Conservation (phyloP, 2,113 vertebrate species). For the Scopus umbretta region DNA sequence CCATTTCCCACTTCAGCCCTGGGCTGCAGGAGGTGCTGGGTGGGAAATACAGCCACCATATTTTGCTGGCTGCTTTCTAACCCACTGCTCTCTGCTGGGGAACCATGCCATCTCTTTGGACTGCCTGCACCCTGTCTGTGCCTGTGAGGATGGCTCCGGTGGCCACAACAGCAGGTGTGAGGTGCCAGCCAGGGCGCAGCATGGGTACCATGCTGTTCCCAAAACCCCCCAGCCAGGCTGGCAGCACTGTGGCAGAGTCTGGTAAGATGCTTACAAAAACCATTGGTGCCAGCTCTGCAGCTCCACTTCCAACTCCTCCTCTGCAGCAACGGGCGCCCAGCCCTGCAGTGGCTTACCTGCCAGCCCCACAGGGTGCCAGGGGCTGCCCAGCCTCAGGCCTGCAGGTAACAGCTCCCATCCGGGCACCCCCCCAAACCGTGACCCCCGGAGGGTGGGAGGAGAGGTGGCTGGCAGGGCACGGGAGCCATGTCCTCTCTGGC, state of each 20-base stretch:
- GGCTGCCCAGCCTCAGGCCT: not conserved
- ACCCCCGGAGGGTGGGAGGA: not conserved
- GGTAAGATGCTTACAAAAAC: not conserved
- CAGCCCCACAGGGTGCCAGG: fast-evolving
- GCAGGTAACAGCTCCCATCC: fast-evolving
- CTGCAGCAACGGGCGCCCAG: not conserved
- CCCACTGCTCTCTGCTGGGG: not conserved
- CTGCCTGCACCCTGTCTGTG: not conserved
- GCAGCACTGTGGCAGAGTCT: not conserved
- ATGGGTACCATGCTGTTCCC: not conserved
- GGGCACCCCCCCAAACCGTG: fast-evolving
- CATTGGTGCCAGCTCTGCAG: not conserved
- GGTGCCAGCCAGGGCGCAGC: not conserved
- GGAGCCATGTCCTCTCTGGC: not conserved
- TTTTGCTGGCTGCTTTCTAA: not conserved
- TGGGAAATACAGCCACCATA: not conserved
- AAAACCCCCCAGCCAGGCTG: not conserved
- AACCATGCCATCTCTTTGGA: not conserved
- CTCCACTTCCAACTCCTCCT: not conserved
- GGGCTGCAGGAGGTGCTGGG: not conserved
- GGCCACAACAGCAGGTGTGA: fast-evolving
- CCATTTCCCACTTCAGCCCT: not conserved
- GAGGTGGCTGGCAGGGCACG: not conserved
- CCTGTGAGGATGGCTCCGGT: fast-evolving
- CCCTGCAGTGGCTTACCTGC: not conserved